Conservation (phyloP, 1,140 invertebrate genomes). For the Ceratina australensis region DNA sequence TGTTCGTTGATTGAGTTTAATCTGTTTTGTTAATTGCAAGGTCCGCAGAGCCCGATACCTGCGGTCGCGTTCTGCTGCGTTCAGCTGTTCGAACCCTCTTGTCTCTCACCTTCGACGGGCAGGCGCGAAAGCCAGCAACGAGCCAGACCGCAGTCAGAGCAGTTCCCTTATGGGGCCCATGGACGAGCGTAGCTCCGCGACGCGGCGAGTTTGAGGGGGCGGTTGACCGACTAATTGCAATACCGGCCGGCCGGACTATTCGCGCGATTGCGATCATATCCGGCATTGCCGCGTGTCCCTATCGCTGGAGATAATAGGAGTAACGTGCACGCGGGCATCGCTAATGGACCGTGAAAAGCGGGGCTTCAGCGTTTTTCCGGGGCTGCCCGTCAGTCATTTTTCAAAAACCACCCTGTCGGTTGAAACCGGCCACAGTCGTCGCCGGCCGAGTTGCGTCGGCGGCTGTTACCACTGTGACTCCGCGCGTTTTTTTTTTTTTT, state of each 20-base stretch:
- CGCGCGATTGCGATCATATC: slow-evolving; percentile 70
- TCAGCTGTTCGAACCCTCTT: slow-evolving; percentile 53
- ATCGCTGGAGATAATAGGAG: slow-evolving; percentile 40
- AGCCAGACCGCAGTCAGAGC: slow-evolving; percentile 47
- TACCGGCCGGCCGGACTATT: slow-evolving; percentile 69
- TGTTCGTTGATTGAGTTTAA: slow-evolving; percentile 75
- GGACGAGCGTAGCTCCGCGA: slow-evolving; percentile 6
- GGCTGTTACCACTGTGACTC: neutral
- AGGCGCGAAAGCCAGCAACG: slow-evolving; percentile 34
- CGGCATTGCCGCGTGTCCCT: slow-evolving; percentile 42
- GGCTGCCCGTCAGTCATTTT: slow-evolving; percentile 47
- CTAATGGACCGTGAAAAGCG: slow-evolving; percentile 46
- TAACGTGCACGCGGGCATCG: neutral
- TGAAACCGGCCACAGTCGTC: neutral
- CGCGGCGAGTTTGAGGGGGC: slow-evolving; percentile 39
- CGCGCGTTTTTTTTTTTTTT: neutral
- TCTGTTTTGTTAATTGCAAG: slow-evolving; percentile 77
- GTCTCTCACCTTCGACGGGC: slow-evolving; percentile 34
- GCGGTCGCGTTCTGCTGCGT: slow-evolving; percentile 68
- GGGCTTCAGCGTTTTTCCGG: slow-evolving; percentile 45
- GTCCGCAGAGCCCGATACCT: slow-evolving; percentile 72
- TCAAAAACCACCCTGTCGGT: slow-evolving; percentile 29
- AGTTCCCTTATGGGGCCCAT: slow-evolving; percentile 34
- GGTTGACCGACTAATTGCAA: slow-evolving; percentile 77
- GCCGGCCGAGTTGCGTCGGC: neutral